Conservation (phyloP, 92 coral and sea anemone genomes). For the Heteractis magnifica region DNA sequence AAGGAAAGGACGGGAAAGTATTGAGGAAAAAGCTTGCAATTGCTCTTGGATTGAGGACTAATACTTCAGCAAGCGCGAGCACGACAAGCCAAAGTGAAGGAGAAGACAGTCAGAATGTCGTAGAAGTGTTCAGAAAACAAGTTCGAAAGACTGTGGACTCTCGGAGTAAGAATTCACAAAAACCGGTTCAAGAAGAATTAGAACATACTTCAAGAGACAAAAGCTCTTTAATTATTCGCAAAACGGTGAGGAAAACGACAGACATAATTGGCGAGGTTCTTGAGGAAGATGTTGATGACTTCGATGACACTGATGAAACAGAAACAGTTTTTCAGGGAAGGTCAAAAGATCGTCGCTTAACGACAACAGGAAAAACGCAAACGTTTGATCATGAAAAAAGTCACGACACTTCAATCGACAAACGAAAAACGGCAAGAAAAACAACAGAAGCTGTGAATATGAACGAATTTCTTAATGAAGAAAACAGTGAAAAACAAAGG, state of each 20-base stretch:
- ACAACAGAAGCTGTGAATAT: background rate
- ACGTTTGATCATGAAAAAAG: background rate
- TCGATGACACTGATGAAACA: slow-evolving; percentile 5
- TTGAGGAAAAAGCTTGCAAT: slow-evolving; percentile 36
- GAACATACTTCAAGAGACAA: background rate
- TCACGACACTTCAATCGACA: background rate
- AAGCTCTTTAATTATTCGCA: background rate
- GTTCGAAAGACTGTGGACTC: slow-evolving; percentile 10
- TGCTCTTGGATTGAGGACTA: slow-evolving; percentile 25
- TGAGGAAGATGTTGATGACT: background rate
- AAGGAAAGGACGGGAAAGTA: slow-evolving; percentile 32
- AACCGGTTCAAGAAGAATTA: background rate
- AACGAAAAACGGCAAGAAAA: slow-evolving; percentile 1
- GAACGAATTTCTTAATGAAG: background rate
- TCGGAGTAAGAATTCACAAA: background rate
- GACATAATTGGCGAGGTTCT: slow-evolving; percentile 7
- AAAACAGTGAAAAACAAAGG: background rate
- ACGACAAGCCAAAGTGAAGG: slow-evolving; percentile 28
- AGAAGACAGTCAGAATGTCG: slow-evolving; percentile 18
- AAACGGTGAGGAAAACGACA: slow-evolving; percentile 13
- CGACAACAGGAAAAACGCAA: background rate
- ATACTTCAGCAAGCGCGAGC: slow-evolving; percentile 6
- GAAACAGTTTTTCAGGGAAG: slow-evolving; percentile 12
- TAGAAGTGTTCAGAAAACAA: slow-evolving; percentile 26
- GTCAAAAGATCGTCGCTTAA: slow-evolving; percentile 15